Evolutionary conservation across 1,140 invertebrate species (phyloP).

Genomic region (Ganaspis sp.): DNA sequence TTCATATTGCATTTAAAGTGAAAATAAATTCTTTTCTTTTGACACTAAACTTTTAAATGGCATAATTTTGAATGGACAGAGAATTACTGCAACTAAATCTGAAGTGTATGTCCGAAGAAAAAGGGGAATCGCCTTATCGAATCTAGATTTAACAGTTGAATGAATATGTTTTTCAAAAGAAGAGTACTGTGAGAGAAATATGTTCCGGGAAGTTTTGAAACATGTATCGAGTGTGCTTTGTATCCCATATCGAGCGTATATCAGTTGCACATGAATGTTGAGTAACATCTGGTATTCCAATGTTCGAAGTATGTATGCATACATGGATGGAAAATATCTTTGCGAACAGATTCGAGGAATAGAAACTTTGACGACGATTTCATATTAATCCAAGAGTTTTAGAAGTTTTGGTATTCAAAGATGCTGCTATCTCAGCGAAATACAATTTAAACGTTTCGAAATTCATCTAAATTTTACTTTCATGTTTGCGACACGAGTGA

Average conservation of each 20-base stretch:
- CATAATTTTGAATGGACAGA: background rate
- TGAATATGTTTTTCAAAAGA: background rate
- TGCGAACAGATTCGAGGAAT: background rate
- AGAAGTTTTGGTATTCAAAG: background rate
- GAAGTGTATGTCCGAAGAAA: background rate
- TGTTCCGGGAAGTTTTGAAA: slow-evolving; percentile 11
- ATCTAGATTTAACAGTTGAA: background rate
- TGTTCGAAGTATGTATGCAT: background rate
- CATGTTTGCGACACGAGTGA: too few species aligned
- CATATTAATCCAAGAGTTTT: background rate
- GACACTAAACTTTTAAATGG: too few species aligned
- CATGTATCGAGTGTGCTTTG: slow-evolving; percentile 5
- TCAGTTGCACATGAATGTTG: slow-evolving; percentile 19
- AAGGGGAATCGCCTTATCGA: slow-evolving; percentile 3
- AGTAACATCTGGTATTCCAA: slow-evolving; percentile 13
- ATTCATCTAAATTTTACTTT: too few species aligned
- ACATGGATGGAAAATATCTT: slow-evolving; percentile 10
- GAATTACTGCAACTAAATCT: background rate
- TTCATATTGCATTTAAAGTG: too few species aligned
- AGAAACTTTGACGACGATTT: background rate
- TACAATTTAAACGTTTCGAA: too few species aligned
- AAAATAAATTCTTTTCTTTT: background rate
- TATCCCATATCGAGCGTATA: background rate
- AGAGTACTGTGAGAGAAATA: background rate
- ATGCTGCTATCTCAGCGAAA: too few species aligned